Percentiles rank a stretch among this genome's conserved stretches.
phyloP scores from a whole-genome alignment of 1,140 invertebrate species.

The Drosophila ambigua region DNA sequence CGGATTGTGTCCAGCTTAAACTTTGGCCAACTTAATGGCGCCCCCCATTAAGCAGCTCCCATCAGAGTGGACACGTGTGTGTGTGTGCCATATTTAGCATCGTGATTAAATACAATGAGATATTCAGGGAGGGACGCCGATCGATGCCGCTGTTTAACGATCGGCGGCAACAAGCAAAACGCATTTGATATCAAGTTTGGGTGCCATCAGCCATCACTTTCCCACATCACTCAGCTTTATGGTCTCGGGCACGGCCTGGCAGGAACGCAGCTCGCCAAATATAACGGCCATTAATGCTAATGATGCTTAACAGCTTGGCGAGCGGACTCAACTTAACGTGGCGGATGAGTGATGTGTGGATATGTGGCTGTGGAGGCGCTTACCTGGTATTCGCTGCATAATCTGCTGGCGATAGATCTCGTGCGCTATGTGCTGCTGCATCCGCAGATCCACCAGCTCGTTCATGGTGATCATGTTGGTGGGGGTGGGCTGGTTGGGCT shows the following conservation, averaged over 20 bases:
- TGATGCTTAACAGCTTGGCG: slow-evolving; percentile 60
- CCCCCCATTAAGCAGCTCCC: slow-evolving; percentile 14
- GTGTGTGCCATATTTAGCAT: background rate
- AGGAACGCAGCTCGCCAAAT: slow-evolving; percentile 41
- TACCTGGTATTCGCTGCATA: slow-evolving; percentile 83
- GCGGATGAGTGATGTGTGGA: slow-evolving; percentile 41
- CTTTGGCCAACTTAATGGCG: slow-evolving; percentile 15
- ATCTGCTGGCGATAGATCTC: slow-evolving; percentile 84
- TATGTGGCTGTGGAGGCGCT: slow-evolving; percentile 16
- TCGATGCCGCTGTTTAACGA: slow-evolving; percentile 42
- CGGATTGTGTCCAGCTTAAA: background rate
- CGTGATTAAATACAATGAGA: slow-evolving; percentile 22
- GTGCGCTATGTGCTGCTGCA: slow-evolving; percentile 83
- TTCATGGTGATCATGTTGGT: slow-evolving; percentile 80
- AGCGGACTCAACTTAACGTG: slow-evolving; percentile 2
- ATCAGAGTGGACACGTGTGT: background rate
- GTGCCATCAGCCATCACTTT: slow-evolving; percentile 50
- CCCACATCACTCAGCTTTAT: slow-evolving; percentile 74
- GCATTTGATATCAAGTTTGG: slow-evolving; percentile 41
- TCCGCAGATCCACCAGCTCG: slow-evolving; percentile 81
- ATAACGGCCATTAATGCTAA: slow-evolving; percentile 60
- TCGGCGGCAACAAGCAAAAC: slow-evolving; percentile 40
- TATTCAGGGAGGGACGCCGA: slow-evolving; percentile 13
- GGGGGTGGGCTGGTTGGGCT: no score
- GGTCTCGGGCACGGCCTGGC: slow-evolving; percentile 45